phyloP scores from a whole-genome alignment of 2,888 invertebrate species.

The Pandemis corylana region DNA sequence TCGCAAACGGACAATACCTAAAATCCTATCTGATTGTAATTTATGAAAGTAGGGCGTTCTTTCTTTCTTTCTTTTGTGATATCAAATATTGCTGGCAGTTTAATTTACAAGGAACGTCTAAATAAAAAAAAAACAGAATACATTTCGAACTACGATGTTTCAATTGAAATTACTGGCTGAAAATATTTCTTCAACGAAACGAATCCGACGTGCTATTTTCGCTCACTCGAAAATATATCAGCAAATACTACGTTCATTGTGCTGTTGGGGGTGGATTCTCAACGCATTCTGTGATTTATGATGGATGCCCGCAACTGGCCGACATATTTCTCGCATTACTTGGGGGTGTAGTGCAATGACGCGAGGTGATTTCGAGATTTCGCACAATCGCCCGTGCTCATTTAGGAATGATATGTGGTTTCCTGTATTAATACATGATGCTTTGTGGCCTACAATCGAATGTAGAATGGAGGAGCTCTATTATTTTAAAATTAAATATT shows the following conservation, averaged over 20 bases:
- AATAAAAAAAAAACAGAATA: not conserved
- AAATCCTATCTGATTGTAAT: too few species aligned
- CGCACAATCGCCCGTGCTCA: conserved; percentile 8
- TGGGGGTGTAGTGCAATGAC: conserved; percentile 18
- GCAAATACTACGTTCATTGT: conserved; percentile 17
- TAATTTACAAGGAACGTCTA: not conserved
- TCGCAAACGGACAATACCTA: too few species aligned
- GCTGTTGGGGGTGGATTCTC: conserved; percentile 26
- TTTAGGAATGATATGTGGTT: conserved; percentile 17
- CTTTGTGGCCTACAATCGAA: not conserved
- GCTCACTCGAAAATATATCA: conserved; percentile 9
- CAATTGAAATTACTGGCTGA: conserved; percentile 4
- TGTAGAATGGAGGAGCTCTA: not conserved
- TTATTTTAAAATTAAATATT: too few species aligned
- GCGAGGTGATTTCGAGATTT: conserved; percentile 23
- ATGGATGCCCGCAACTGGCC: conserved; percentile 28
- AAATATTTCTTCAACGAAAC: conserved; percentile 7
- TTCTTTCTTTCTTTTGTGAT: not conserved
- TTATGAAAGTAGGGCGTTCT: not conserved
- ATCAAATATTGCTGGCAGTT: not conserved
- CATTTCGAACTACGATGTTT: not conserved
- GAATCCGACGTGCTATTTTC: not conserved
- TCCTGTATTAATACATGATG: not conserved
- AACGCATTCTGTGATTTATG: conserved; percentile 29
- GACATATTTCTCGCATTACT: conserved; percentile 25